Evolutionary conservation across 2,888 invertebrate genomes (phyloP).

Genomic region (Falcaria lacertinaria): DNA sequence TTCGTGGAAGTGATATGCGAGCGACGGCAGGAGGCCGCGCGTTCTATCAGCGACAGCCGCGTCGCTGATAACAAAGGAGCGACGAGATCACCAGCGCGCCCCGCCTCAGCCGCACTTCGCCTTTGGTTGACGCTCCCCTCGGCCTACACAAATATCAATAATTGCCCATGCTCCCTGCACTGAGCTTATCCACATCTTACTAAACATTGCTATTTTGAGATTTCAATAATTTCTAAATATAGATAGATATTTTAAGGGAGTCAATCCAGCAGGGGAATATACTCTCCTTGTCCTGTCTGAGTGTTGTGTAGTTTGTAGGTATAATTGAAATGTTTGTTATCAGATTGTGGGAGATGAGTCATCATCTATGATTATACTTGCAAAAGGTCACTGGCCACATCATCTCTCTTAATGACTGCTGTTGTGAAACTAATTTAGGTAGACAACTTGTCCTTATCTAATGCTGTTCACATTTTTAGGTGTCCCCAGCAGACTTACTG

Average conservation of each 20-base stretch:
- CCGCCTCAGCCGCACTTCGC: constrained; percentile 26
- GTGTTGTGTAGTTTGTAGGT: neutral
- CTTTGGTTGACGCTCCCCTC: constrained; percentile 19
- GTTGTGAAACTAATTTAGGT: constrained; percentile 39
- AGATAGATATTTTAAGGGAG: constrained; percentile 64
- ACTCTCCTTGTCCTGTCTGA: constrained; percentile 40
- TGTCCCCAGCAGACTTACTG: constrained; percentile 86
- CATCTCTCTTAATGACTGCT: constrained; percentile 49
- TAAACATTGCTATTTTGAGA: constrained; percentile 70
- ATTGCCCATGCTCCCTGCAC: constrained; percentile 30
- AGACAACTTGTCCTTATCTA: constrained; percentile 12
- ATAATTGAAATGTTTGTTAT: constrained; percentile 42
- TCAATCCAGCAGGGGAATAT: constrained; percentile 60
- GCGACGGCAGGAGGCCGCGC: constrained; percentile 52
- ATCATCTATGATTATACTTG: constrained; percentile 68
- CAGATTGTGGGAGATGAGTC: constrained; percentile 61
- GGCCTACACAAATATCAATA: constrained; percentile 32
- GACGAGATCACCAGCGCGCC: constrained; percentile 35
- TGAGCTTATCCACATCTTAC: constrained; percentile 45
- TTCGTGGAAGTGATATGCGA: constrained; percentile 76
- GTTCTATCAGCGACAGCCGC: constrained; percentile 54
- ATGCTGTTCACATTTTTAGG: constrained; percentile 75
- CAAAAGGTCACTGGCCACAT: constrained; percentile 71
- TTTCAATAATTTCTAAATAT: constrained; percentile 73
- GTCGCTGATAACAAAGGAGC: constrained; percentile 76